These are phyloP conservation scores for Nothocercus julius DNA, from an alignment of 2,113 vertebrate species.

Conservation along the genomic window DNA sequence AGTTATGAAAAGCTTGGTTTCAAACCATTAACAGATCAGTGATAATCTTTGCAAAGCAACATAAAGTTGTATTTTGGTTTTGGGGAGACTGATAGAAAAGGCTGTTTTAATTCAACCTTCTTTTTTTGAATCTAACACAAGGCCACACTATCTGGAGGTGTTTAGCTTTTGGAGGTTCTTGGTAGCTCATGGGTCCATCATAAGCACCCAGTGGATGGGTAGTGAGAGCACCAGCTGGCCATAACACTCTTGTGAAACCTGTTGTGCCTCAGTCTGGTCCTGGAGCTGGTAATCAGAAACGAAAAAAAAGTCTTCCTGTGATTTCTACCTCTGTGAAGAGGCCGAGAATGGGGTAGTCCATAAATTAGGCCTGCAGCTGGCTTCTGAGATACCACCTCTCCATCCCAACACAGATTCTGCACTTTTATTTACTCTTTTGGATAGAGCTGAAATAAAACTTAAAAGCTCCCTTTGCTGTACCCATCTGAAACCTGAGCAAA, in stretches of 20 bases:
- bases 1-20: not conserved
- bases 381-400: not conserved
- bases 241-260: not conserved
- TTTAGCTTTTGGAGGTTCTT: not conserved
- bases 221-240: not conserved
- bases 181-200: not conserved
- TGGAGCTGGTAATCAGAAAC: not conserved
- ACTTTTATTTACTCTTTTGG: not conserved
- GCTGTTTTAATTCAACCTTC: not conserved
- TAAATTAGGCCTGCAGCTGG: not conserved
- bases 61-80: not conserved
- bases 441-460: not conserved
- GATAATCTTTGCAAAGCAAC: not conserved
- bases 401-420: not conserved
- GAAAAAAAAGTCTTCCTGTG: not conserved
- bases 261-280: not conserved
- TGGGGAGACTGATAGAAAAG: not conserved
- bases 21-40: not conserved
- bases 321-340: not conserved
- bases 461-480: not conserved
- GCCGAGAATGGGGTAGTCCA: not conserved
- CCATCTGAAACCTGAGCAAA: not conserved
- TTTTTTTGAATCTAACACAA: not conserved
- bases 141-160: not conserved
- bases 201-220: not conserved